Evolutionary conservation across 2,888 invertebrate species (phyloP), one percentile per base, ranked within the genome.

Genomic region (Eilema sororculum): DNA sequence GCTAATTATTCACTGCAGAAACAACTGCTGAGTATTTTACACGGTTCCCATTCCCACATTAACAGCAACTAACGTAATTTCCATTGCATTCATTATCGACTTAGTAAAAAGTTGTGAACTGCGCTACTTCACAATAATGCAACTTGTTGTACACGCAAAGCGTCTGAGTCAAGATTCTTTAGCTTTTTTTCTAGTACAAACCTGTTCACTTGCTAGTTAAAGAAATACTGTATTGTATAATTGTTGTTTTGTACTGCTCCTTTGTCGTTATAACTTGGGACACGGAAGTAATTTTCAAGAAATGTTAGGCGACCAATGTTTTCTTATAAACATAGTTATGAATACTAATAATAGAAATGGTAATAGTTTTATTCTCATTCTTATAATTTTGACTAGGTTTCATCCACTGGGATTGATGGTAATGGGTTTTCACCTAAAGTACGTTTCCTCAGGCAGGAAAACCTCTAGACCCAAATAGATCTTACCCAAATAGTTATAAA

Each of bases 91-190:
- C 86, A 89, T 91, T 90, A 90, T 78, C 85, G 69, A 69, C 72
- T 66, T 76, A 71, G 82, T 87, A 87, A 87, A 87, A 85, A 89
- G 82, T 82, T 83, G 89, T 84, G 82, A 89, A 86, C 76, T 87
- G 78, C 79, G 70, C 67, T 68, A 70, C 67, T 71, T 73, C 66
- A 65, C 65, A 65, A 24, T 65, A 65, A 30, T 57, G 56, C 65
- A 57, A 37, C 13, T 57, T 65, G 16, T 28, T 56, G 64, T 56
- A 37, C 33, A 37, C 20, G 22, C 10, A 9, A 65, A 20, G 16
- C 37, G 5, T 24, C 24, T 57, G 33, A 37, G 57, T 57, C 4
- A 3, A 56, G 8, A 57, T 30, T 57, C 30, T 65, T 56, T 65
- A 16, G 25, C 16, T 22, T 3, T 65, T 30, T 65, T n/a, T n/a